These are phyloP conservation scores for Platyrinchus mystaceus DNA, from an alignment of 2,797 vertebrate species.

Conservation along the genomic window DNA sequence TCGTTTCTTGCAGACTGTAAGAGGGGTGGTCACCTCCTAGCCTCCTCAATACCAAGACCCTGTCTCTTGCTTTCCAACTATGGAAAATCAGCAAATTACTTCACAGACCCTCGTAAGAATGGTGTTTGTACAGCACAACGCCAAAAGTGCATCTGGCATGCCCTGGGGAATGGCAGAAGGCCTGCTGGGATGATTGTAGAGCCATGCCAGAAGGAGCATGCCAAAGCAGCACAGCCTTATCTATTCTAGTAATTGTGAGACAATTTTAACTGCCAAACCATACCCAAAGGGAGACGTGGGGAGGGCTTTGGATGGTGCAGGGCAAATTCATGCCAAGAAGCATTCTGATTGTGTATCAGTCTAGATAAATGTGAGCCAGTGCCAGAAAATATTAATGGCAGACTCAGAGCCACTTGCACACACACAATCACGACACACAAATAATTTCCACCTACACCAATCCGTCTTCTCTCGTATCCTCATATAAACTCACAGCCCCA, in stretches of 20 bases:
- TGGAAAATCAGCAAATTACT: background rate
- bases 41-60: background rate
- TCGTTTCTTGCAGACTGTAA: background rate
- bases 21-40: background rate
- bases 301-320: background rate
- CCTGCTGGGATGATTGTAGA: background rate
- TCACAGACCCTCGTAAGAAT: background rate
- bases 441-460: background rate
- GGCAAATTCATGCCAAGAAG: background rate
- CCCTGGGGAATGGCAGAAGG: background rate
- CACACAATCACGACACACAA: background rate
- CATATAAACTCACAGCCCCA: background rate
- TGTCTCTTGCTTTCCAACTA: background rate
- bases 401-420: background rate
- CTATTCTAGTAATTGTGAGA: background rate
- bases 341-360: background rate
- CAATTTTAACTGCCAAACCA: background rate
- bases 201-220: background rate
- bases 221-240: background rate
- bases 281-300: background rate
- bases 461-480: fast-evolving
- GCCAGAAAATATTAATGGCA: background rate
- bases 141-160: background rate
- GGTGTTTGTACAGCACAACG: fast-evolving
- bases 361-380: background rate